Conservation (phyloP, 2,888 invertebrate species). For the Papilio gigon region DNA sequence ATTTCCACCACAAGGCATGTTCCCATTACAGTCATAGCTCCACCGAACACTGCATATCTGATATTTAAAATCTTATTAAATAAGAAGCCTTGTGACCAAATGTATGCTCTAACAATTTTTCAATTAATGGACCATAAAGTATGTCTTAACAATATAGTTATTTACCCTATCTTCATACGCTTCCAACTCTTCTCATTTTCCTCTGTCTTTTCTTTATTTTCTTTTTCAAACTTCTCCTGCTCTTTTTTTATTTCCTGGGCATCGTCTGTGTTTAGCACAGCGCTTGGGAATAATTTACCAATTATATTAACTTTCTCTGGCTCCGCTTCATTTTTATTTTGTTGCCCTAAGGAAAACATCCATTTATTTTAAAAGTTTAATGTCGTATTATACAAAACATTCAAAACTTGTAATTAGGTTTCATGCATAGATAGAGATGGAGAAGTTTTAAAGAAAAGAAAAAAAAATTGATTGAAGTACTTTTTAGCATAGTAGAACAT, state of each 20-base stretch:
- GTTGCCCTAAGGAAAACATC: conserved; percentile 50
- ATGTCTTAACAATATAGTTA: not conserved
- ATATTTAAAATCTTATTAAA: not conserved
- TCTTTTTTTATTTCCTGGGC: conserved; percentile 80
- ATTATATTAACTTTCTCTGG: conserved; percentile 74
- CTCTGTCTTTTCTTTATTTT: conserved; percentile 79
- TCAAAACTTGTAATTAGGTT: too few relatives aligned
- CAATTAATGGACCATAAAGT: not conserved
- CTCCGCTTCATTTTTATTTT: conserved; percentile 56
- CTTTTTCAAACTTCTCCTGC: conserved; percentile 81
- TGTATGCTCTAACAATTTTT: too few relatives aligned
- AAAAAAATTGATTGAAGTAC: not conserved
- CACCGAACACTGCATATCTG: conserved; percentile 84
- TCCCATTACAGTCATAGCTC: conserved; percentile 82
- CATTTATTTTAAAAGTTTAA: not conserved
- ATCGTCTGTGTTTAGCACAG: conserved; percentile 65
- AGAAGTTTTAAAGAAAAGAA: not conserved
- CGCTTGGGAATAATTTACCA: conserved; percentile 83
- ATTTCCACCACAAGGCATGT: conserved; percentile 85
- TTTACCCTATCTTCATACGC: conserved; percentile 86
- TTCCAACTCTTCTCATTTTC: conserved; percentile 87
- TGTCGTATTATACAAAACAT: too few relatives aligned
- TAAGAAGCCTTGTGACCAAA: too few relatives aligned
- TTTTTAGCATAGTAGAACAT: not conserved
- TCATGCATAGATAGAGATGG: too few relatives aligned